A percentile compares a stretch with the other conserved stretches of the same genome.
phyloP scores from a whole-genome alignment of 2,797 vertebrate genomes.

The Nyctibius grandis region DNA sequence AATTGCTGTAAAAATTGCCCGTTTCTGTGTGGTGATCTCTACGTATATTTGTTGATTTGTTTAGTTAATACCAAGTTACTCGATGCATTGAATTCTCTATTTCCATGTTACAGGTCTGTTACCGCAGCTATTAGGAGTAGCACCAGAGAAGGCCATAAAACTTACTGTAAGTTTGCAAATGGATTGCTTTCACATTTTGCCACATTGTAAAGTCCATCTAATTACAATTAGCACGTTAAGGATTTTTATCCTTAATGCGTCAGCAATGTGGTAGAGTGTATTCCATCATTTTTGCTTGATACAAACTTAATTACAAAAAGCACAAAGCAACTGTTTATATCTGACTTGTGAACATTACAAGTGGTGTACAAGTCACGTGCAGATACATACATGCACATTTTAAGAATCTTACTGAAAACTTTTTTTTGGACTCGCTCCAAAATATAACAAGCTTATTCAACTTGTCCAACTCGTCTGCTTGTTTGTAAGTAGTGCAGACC shows the following conservation, averaged over 20 bases:
- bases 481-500: neutral
- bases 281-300: neutral
- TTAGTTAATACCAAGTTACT: conserved; percentile 74
- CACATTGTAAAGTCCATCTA: neutral
- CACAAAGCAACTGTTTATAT: neutral
- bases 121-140: conserved; percentile 95
- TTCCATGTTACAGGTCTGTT: conserved; percentile 86
- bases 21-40: conserved; percentile 73
- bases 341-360: neutral
- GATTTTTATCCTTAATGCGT: neutral
- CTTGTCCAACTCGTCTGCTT: neutral
- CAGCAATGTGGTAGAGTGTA: neutral
- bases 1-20: conserved; percentile 71
- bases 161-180: conserved; percentile 86
- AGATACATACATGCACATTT: neutral
- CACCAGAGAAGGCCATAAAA: conserved; percentile 94
- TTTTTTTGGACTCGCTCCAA: neutral
- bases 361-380: neutral
- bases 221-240: neutral
- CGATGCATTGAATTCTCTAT: conserved; percentile 75
- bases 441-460: neutral
- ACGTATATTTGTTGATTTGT: conserved; percentile 66
- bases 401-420: neutral
- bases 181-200: neutral
- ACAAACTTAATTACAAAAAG: neutral